These are phyloP conservation scores for Orestias chungarensis DNA, from an alignment of 2,797 vertebrate species.

Conservation along the genomic window DNA sequence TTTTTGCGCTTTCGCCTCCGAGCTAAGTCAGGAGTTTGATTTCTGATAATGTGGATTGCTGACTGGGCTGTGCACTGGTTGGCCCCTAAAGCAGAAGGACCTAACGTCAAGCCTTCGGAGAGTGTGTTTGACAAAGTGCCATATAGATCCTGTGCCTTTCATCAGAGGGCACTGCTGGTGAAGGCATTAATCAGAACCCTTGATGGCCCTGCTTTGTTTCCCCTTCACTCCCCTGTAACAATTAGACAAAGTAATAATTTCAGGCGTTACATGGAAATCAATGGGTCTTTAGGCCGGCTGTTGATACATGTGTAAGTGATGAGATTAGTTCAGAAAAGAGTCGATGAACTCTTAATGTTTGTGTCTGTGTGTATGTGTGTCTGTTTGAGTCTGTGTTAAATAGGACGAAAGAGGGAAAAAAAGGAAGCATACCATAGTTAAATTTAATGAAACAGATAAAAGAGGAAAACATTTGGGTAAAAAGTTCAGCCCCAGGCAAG, in stretches of 20 bases:
- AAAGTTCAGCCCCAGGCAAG: constrained; percentile 44
- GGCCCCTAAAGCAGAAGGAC: constrained; percentile 76
- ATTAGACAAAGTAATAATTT: constrained; percentile 93
- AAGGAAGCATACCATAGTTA: background rate
- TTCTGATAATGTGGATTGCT: constrained; percentile 95
- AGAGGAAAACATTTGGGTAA: constrained; percentile 28
- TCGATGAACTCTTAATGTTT: constrained; percentile 58
- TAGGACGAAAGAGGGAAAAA: too few species aligned
- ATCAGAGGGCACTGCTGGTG: constrained; percentile 83
- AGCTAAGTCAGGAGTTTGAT: constrained; percentile 89
- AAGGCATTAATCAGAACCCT: constrained; percentile 86
- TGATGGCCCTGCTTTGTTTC: constrained; percentile 79
- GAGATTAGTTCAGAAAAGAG: constrained; percentile 62
- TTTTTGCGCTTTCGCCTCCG: constrained; percentile 73
- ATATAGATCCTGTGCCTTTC: constrained; percentile 87
- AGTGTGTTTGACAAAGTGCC: constrained; percentile 90
- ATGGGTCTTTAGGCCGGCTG: constrained; percentile 84
- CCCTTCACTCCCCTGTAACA: constrained; percentile 84
- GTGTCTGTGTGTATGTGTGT: constrained; percentile 18
- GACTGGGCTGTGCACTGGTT: constrained; percentile 88
- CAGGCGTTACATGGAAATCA: constrained; percentile 91
- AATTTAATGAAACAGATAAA: constrained; percentile 31
- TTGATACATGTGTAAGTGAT: constrained; percentile 79
- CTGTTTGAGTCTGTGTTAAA: constrained; percentile 6
- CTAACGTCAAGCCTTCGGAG: constrained; percentile 84